These are phyloP conservation scores for Alcedo atthis DNA, from an alignment of 2,797 vertebrate genomes.

Conservation along the genomic window DNA sequence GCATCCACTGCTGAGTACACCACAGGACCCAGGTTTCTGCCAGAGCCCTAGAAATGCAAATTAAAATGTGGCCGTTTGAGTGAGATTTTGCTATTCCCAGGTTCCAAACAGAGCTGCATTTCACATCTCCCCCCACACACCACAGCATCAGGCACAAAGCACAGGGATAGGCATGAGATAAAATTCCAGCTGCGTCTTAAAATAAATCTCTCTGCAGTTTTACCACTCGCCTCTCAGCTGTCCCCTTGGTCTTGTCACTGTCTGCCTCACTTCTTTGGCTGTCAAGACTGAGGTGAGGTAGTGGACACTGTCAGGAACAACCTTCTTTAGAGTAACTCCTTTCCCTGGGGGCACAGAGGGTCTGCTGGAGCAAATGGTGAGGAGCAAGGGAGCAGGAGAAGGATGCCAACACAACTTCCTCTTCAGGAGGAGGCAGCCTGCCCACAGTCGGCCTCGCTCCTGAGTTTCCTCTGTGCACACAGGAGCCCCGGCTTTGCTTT, in stretches of 20 bases:
- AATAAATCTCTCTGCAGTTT: background rate
- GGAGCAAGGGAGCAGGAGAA: background rate
- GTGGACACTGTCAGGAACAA: background rate
- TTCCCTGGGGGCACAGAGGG: background rate
- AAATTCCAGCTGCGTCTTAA: background rate
- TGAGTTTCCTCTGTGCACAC: background rate
- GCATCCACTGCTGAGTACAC: background rate
- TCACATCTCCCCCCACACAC: background rate
- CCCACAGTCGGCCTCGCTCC: fast-evolving
- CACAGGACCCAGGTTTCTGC: background rate
- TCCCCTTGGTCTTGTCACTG: background rate
- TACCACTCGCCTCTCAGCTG: background rate
- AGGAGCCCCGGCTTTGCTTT: background rate
- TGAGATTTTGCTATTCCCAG: background rate
- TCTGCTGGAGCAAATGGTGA: background rate
- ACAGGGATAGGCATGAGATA: background rate
- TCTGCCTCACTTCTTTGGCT: background rate
- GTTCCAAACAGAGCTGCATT: fast-evolving
- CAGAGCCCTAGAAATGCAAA: constrained; percentile 7
- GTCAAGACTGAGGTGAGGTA: background rate
- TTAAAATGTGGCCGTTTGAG: background rate
- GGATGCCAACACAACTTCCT: background rate
- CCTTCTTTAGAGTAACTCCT: background rate
- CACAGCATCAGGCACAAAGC: fast-evolving
- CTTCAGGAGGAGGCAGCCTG: background rate